Conservation (phyloP, 2,113 vertebrate genomes). For the Crotalus tigris region DNA sequence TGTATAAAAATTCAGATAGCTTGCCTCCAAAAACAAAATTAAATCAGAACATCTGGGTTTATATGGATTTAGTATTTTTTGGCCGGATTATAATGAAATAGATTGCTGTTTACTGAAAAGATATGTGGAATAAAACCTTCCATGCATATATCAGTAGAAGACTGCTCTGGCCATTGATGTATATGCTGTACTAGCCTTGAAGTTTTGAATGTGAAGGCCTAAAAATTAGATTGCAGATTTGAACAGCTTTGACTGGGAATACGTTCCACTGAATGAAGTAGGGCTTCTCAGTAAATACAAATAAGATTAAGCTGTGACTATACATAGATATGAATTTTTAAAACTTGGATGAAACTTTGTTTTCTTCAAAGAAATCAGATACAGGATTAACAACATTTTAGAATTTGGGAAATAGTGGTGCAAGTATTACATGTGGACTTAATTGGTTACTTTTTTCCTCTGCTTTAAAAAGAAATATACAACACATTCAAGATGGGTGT, state of each 20-base stretch:
- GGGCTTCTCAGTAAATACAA: neutral
- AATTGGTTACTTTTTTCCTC: neutral
- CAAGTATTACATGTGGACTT: neutral
- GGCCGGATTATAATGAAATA: neutral
- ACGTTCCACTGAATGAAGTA: neutral
- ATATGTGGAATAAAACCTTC: neutral
- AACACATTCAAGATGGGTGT: neutral
- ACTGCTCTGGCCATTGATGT: neutral
- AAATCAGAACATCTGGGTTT: neutral
- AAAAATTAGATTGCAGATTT: neutral
- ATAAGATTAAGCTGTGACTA: neutral
- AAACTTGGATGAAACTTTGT: neutral
- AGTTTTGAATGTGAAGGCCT: neutral
- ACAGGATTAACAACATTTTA: neutral
- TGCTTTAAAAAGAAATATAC: neutral
- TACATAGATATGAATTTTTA: no score
- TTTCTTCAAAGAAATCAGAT: neutral
- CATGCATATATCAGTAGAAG: neutral
- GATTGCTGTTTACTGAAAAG: neutral
- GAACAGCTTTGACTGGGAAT: neutral
- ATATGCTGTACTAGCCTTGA: neutral
- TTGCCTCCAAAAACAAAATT: neutral
- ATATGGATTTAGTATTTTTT: neutral
- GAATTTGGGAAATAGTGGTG: neutral
- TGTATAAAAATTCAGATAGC: neutral